Evolutionary conservation across 2,113 vertebrate genomes (phyloP), one percentile per base, ranked within the genome.

Genomic region (Phrynocephalus versicolor): DNA sequence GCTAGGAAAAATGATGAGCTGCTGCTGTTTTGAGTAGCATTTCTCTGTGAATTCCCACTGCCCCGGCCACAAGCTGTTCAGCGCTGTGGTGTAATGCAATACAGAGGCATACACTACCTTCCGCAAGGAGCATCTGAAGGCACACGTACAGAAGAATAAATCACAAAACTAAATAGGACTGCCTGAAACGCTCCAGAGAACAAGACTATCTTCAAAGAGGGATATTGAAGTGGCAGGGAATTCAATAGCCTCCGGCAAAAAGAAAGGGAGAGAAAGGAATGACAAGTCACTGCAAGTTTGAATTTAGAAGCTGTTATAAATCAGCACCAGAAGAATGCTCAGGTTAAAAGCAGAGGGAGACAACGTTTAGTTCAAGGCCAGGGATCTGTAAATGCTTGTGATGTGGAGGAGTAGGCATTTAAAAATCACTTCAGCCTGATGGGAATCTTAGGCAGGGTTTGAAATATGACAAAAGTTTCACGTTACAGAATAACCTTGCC

Each of bases 111-210:
- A 81, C 55, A 71, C 6, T 19, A 35, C 51, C 77, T 83, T 86
- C 84, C 27, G 19, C n/a, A 30, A 58, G 33, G 39, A 78, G 27
- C 45, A 81, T 72, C 65, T 81, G 57, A 86, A 81, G 39, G 41
- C 19, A 76, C 55, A 21, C 10, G 55, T 64, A 77, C 55, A 72
- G 74, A 27, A 83, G 60, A 81, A 81, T 87, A 81, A 87, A 81
- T 84, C 82, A 77, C 81, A 78, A 39, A 84, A 64, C 65, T 81
- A 81, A 87, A 77, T 33, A 84, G 57, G 81, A 57, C 33, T 77
- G 39, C 33, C 41, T 60, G 58, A 73, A 82, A 58, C 4, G 18
- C 69, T 79, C 21, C 1, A 73, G 60, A 89, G 80, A 79, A 80
- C 30, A 65, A 85, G 35, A 8, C 45, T 75, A 25, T 80, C 60